phyloP scores from a whole-genome alignment of 2,113 vertebrate species.

The Heterotilapia buettikoferi region DNA sequence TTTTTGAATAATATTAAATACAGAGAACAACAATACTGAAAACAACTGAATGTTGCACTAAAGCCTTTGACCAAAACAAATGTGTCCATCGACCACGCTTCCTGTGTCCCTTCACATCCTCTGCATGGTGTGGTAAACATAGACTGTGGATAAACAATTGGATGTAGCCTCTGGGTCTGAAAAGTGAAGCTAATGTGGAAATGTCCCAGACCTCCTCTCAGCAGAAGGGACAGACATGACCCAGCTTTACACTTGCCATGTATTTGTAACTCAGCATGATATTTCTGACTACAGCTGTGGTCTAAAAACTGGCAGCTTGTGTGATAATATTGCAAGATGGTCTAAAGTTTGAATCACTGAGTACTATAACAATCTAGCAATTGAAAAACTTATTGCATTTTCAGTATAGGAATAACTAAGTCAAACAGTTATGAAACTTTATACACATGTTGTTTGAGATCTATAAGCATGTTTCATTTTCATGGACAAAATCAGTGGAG shows the following conservation, averaged over 20 bases:
- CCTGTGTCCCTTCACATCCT: background rate
- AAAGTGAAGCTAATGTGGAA: background rate
- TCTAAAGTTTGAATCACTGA: background rate
- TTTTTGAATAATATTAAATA: background rate
- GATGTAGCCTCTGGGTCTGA: background rate
- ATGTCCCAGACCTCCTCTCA: background rate
- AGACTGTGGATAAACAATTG: background rate
- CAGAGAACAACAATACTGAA: background rate
- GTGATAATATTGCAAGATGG: background rate
- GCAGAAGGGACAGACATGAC: background rate
- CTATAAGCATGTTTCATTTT: background rate
- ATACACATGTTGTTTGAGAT: background rate
- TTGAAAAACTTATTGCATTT: background rate
- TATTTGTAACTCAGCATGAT: background rate
- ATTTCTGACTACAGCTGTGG: background rate
- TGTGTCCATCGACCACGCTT: background rate
- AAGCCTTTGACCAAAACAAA: background rate
- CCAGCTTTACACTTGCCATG: background rate
- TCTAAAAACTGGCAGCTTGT: background rate
- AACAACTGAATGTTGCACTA: background rate
- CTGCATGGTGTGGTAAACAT: background rate
- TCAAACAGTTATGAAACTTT: background rate
- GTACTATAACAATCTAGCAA: background rate
- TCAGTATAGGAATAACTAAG: background rate
- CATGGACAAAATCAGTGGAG: background rate